A percentile compares a stretch with the other conserved stretches of the same genome.
These are phyloP conservation scores for Sussaba pulchella DNA, from an alignment of 2,888 invertebrate genomes.

Conservation along the genomic window DNA sequence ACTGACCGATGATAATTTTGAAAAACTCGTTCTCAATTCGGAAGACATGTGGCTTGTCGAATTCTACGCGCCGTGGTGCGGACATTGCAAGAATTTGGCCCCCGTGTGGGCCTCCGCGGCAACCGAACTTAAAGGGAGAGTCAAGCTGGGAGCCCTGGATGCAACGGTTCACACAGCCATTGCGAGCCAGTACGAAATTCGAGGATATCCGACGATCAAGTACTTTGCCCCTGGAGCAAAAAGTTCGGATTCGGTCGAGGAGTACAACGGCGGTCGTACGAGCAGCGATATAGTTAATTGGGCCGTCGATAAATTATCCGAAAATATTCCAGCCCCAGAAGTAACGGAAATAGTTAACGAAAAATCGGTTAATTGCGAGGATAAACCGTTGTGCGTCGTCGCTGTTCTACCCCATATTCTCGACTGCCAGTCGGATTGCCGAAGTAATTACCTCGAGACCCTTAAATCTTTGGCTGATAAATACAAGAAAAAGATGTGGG, in stretches of 20 bases:
- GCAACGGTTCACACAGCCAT: conserved; percentile 95
- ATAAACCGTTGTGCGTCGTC: conserved; percentile 95
- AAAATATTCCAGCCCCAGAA: conserved; percentile 96
- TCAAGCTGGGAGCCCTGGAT: conserved; percentile 97
- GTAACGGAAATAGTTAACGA: conserved; percentile 89
- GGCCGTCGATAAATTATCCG: conserved; percentile 94
- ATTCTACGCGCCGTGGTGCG: conserved; percentile 99
- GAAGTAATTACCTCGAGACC: conserved; percentile 93
- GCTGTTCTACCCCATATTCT: conserved; percentile 97
- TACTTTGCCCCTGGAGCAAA: conserved; percentile 93
- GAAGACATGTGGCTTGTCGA: conserved; percentile 99
- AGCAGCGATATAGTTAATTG: conserved; percentile 95
- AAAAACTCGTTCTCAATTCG: conserved; percentile 94
- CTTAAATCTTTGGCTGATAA: conserved; percentile 93
- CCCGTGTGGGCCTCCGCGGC: conserved; percentile 99
- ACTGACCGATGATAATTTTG: conserved; percentile 98
- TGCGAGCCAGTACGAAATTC: conserved; percentile 93
- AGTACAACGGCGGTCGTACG: conserved; percentile 97
- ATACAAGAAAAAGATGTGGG: conserved; percentile 98
- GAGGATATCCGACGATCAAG: conserved; percentile 99
- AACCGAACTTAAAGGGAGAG: conserved; percentile 97
- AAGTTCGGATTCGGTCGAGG: conserved; percentile 88
- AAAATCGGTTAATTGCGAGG: conserved; percentile 91
- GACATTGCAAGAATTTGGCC: conserved; percentile 98
- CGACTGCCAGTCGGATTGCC: conserved; percentile 97